phyloP scores from a whole-genome alignment of 2,113 vertebrate species.

The Platysternon megacephalum region DNA sequence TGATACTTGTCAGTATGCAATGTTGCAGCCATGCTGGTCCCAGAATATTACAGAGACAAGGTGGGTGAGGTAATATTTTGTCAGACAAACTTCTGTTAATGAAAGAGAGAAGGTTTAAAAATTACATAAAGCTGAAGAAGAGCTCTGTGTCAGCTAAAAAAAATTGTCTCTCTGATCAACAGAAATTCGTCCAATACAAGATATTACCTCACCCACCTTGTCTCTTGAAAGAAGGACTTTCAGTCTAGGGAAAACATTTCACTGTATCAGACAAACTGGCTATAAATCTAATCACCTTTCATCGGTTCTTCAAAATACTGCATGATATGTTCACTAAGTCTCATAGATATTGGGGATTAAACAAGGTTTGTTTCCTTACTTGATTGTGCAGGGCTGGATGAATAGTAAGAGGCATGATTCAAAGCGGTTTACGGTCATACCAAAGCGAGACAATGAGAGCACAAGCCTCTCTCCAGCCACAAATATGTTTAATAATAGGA shows the following conservation, averaged over 20 bases:
- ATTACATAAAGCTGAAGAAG: not conserved
- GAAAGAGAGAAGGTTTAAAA: not conserved
- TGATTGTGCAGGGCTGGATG: not conserved
- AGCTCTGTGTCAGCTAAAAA: not conserved
- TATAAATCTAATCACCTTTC: not conserved
- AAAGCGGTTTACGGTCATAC: not conserved
- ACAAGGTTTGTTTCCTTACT: not conserved
- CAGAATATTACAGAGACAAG: not conserved
- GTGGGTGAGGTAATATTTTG: not conserved
- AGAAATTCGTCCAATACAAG: not conserved
- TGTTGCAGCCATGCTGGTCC: not conserved
- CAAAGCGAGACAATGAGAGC: not conserved
- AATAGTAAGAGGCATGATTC: not conserved
- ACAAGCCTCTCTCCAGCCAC: not conserved
- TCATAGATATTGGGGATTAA: not conserved
- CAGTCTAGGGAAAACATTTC: not conserved
- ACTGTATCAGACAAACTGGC: not conserved
- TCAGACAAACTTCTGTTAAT: not conserved
- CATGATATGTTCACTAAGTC: not conserved
- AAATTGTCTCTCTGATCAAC: not conserved
- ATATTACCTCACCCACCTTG: not conserved
- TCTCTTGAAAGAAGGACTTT: not conserved
- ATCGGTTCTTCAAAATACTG: not conserved
- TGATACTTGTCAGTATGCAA: not conserved
- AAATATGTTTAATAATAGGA: not conserved